phyloP scores from a whole-genome alignment of 1,140 invertebrate species.

The Brachionus manjavacas region DNA sequence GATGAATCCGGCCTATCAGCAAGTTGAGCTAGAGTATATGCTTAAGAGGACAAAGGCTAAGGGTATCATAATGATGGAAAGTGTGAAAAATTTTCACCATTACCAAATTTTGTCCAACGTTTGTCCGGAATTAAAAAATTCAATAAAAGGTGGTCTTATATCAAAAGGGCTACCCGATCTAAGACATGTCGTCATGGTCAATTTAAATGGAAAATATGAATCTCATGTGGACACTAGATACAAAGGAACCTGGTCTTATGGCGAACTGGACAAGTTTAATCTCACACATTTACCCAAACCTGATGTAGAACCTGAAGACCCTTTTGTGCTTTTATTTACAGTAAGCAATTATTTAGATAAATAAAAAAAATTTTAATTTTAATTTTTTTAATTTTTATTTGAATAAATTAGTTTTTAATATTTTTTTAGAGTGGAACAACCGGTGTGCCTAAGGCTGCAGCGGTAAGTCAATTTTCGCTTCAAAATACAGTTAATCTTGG shows the following conservation, averaged over 20 bases:
- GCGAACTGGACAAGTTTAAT: conserved; percentile 7
- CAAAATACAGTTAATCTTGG: conserved; percentile 30
- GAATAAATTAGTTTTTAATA: no score
- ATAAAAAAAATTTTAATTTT: neutral
- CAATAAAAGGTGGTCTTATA: neutral
- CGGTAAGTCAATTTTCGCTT: conserved; percentile 11
- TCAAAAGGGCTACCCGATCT: neutral
- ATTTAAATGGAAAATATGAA: conserved; percentile 5
- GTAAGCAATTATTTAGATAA: neutral
- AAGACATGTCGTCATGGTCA: conserved; percentile 11
- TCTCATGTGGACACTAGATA: neutral
- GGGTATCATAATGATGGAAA: conserved; percentile 20
- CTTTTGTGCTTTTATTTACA: conserved; percentile 14
- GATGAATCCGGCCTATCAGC: conserved; percentile 77
- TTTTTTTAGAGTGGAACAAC: conserved; percentile 23
- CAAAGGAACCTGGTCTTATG: conserved; percentile 23
- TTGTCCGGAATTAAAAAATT: neutral
- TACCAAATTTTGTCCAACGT: neutral
- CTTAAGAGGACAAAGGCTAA: conserved; percentile 67
- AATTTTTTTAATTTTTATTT: neutral
- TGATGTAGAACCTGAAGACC: neutral
- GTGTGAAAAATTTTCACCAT: neutral
- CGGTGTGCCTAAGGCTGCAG: neutral
- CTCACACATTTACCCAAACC: neutral
- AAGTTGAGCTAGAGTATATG: conserved; percentile 71